Conservation (phyloP, 2,888 invertebrate genomes). For the Drosophila kanekoi region DNA sequence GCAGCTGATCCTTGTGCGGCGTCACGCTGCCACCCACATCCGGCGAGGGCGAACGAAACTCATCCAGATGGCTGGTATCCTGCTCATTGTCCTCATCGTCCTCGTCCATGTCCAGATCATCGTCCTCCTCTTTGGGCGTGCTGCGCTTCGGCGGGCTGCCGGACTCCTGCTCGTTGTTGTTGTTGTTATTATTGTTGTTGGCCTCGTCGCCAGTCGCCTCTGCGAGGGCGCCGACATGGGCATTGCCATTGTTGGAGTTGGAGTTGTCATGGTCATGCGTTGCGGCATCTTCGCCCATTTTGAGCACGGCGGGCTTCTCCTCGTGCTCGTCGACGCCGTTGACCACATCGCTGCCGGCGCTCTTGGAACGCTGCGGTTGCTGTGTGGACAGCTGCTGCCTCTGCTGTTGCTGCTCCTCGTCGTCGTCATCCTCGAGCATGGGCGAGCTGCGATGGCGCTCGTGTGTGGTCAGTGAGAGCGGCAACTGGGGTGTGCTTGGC, state of each 20-base stretch:
- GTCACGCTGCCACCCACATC: constrained; percentile 74
- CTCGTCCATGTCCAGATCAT: constrained; percentile 85
- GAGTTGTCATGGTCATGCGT: constrained; percentile 54
- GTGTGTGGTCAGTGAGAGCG: constrained; percentile 89
- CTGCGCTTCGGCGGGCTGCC: constrained; percentile 70
- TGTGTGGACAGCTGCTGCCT: constrained; percentile 16
- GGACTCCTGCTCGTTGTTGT: constrained; percentile 49
- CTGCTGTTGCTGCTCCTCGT: constrained; percentile 37
- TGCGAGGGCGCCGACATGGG: background rate
- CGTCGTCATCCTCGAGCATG: constrained; percentile 69
- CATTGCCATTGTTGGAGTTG: constrained; percentile 43
- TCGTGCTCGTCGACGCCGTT: constrained; percentile 67
- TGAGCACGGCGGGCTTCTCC: constrained; percentile 34
- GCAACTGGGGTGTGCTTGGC: constrained; percentile 89
- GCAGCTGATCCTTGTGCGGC: constrained; percentile 87
- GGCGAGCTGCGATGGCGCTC: constrained; percentile 83
- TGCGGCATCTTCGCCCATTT: constrained; percentile 29
- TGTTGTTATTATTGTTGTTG: constrained; percentile 60
- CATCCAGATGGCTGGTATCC: constrained; percentile 84
- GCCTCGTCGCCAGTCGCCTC: constrained; percentile 35
- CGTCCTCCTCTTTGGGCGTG: constrained; percentile 83
- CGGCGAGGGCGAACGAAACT: constrained; percentile 84
- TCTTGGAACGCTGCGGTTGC: constrained; percentile 47
- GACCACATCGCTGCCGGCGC: constrained; percentile 61
- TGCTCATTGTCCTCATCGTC: constrained; percentile 84